These are phyloP conservation scores for Takifugu ocellatus DNA, from an alignment of 2,797 vertebrate genomes.

Conservation along the genomic window DNA sequence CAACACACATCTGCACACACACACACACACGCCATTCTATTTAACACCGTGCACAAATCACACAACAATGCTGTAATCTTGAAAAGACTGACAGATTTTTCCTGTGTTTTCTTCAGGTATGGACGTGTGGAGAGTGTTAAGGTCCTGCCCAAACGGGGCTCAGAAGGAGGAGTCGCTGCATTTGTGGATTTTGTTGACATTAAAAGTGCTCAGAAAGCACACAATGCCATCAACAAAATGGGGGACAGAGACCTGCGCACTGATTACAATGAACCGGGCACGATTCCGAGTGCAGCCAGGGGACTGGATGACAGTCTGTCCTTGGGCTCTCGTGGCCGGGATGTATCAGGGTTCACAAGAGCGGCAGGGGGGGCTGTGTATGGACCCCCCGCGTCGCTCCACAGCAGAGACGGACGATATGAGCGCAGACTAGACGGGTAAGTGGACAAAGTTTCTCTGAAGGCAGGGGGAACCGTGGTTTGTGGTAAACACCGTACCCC, in stretches of 20 bases:
- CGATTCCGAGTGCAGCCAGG: conserved; percentile 94
- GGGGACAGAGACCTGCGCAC: conserved; percentile 99
- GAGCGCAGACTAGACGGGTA: conserved; percentile 99
- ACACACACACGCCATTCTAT: not conserved
- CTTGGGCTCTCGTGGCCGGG: conserved; percentile 90
- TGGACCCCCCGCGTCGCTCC: conserved; percentile 91
- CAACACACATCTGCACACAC: not conserved
- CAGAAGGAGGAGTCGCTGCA: conserved; percentile 97
- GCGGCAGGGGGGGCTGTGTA: conserved; percentile 92
- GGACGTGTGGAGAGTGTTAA: conserved; percentile 99
- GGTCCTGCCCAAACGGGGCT: conserved; percentile 97
- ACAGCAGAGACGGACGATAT: conserved; percentile 99
- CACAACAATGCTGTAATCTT: not conserved
- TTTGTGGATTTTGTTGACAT: conserved; percentile 99
- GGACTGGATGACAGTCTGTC: conserved; percentile 98
- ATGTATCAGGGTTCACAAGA: conserved; percentile 99
- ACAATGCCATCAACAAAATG: conserved; percentile 99
- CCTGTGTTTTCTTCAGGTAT: conserved; percentile 80
- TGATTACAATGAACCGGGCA: conserved; percentile 99
- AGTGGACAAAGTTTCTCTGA: conserved; percentile 96
- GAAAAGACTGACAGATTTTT: not conserved
- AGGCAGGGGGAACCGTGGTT: conserved; percentile 72
- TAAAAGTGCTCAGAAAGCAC: conserved; percentile 99
- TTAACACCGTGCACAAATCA: conserved; percentile 1
- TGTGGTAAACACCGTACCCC: conserved; percentile 70